Evolutionary conservation across 1,140 invertebrate species (phyloP).

Genomic region (Neotoxoptera formosana): DNA sequence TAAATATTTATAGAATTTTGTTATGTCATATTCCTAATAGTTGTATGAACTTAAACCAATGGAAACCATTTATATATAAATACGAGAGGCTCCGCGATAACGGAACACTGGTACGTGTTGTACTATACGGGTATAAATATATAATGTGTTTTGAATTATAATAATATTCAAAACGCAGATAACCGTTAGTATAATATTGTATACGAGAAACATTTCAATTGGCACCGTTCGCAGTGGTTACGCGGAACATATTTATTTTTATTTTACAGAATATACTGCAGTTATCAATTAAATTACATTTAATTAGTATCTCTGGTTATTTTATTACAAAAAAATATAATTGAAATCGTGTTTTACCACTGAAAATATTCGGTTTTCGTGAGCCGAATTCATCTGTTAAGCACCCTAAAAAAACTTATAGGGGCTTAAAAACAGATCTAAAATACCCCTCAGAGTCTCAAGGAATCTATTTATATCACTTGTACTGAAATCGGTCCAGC

Average conservation of each 20-base stretch:
- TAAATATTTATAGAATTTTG: no score
- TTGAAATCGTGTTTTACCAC: not conserved
- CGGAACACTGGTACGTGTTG: constrained; percentile 24
- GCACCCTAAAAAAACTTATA: no score
- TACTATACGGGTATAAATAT: constrained; percentile 21
- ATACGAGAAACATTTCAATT: constrained; percentile 13
- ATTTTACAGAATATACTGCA: not conserved
- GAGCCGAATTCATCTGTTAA: no score
- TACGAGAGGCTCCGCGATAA: constrained; percentile 22
- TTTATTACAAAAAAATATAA: not conserved
- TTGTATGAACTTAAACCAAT: no score
- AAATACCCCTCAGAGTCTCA: no score
- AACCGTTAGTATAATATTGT: constrained; percentile 25
- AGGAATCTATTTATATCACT: no score
- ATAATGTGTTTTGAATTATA: constrained; percentile 50
- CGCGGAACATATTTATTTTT: not conserved
- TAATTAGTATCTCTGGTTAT: not conserved
- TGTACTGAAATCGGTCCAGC: no score
- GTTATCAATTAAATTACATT: not conserved
- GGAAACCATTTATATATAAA: not conserved
- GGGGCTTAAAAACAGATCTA: no score
- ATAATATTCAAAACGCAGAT: constrained; percentile 34
- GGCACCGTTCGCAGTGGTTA: not conserved
- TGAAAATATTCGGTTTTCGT: no score
- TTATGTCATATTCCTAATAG: no score